Conservation (phyloP, 2,797 vertebrate genomes). For the Dryobates pubescens region DNA sequence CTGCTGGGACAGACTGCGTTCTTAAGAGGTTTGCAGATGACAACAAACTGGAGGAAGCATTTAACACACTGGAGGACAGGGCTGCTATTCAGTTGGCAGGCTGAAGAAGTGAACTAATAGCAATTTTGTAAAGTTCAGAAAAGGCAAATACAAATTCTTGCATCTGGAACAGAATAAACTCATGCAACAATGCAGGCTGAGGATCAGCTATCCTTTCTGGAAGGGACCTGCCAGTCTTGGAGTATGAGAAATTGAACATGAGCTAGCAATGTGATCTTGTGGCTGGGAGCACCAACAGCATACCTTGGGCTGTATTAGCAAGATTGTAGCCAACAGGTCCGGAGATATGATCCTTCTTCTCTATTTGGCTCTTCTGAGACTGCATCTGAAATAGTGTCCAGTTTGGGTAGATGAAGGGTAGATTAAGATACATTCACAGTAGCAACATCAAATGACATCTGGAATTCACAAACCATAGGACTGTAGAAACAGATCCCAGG, state of each 20-base stretch:
- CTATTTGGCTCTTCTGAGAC: background rate
- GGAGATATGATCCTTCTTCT: background rate
- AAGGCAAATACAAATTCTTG: background rate
- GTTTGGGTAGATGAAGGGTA: background rate
- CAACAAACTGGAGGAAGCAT: background rate
- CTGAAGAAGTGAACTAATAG: background rate
- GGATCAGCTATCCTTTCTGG: background rate
- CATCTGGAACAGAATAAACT: background rate
- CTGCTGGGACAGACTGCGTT: background rate
- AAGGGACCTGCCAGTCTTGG: background rate
- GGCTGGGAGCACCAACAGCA: background rate
- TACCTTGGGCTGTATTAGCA: background rate
- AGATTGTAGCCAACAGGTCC: background rate
- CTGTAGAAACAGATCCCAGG: background rate
- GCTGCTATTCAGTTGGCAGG: background rate
- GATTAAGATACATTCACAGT: background rate
- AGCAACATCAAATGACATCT: background rate
- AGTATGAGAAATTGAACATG: background rate
- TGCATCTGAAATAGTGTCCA: background rate
- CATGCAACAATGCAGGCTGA: background rate
- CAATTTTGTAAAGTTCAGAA: background rate
- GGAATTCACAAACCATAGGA: background rate
- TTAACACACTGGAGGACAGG: background rate
- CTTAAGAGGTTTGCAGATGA: background rate
- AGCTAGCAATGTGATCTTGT: background rate